phyloP scores from a whole-genome alignment of 2,113 vertebrate species.

The Ptilonorhynchus violaceus region DNA sequence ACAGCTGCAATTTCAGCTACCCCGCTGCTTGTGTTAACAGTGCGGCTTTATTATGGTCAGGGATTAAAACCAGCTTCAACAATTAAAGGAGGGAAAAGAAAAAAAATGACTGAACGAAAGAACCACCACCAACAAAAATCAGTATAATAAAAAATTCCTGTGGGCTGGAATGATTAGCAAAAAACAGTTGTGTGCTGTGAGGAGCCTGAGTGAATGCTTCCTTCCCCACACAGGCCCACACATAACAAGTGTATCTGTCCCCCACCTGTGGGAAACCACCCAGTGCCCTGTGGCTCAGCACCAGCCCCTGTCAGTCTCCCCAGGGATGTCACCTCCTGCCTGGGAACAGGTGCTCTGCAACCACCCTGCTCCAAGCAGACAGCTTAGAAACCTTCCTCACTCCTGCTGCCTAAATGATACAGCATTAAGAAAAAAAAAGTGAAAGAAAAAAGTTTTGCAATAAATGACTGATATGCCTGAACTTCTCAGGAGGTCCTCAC shows the following conservation, averaged over 20 bases:
- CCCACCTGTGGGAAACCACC: not conserved
- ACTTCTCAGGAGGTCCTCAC: not conserved
- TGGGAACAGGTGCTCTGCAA: not conserved
- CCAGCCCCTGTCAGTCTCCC: not conserved
- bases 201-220: slow-evolving; percentile 2
- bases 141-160: slow-evolving; percentile 25
- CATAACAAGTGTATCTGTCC: not conserved
- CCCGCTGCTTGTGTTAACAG: slow-evolving; percentile 54
- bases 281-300: not conserved
- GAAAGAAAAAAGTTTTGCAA: slow-evolving; percentile 36
- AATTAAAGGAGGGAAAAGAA: slow-evolving; percentile 5
- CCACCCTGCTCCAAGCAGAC: not conserved
- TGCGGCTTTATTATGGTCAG: slow-evolving; percentile 57
- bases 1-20: slow-evolving; percentile 34
- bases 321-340: slow-evolving; percentile 22
- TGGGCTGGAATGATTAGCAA: slow-evolving; percentile 24
- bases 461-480: slow-evolving; percentile 39
- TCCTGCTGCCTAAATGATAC: not conserved
- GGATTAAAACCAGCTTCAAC: slow-evolving; percentile 55
- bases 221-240: not conserved
- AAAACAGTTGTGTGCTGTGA: not conserved
- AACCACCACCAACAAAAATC: slow-evolving; percentile 13
- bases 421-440: not conserved
- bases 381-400: slow-evolving; percentile 47
- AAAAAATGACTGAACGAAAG: not conserved